Evolutionary conservation across 2,888 invertebrate genomes (phyloP), one percentile per base, ranked within the genome.

Genomic region (Eupithecia dodoneata): DNA sequence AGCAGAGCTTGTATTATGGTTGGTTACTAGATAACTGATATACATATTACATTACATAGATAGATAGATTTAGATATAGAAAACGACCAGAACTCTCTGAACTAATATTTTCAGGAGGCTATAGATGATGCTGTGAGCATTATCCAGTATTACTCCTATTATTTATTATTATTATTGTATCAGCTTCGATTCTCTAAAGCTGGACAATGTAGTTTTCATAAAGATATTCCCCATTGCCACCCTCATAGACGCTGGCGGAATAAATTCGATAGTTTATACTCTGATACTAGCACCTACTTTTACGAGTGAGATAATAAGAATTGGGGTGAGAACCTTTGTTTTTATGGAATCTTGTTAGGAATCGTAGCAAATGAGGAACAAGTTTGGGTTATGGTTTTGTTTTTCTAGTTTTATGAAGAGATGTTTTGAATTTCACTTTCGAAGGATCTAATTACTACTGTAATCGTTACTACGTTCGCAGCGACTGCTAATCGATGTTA

Each of bases 191-290:
- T 63, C 4, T 69, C 83, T 80, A 84, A 83, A 81, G 83, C 72
- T 79, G 86, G 86, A 86, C 83, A 81, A 80, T 76, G 66, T 74
- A 70, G 74, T 80, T 78, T 87, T 87, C 85, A 87, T 88, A 85
- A 86, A 89, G 87, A 89, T 87, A 83, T 86, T 87, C 83, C 77
- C 85, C 84, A 81, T 84, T 84, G 84, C 86, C 84, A 52, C 87
- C 75, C 82, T 81, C 75, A 82, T 85, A 85, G 85, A 83, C 86
- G 86, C 88, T 87, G 87, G 79, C 87, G 85, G 85, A 87, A 91
- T 92, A 92, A 91, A 91, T 89, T 91, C 86, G 79, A 85, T 87
- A 85, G 87, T 90, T 91, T 91, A 91, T 88, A 85, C 79, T 80
- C 77, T 82, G 86, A 85, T 85, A 86, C 87, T 88, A 88, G 87